Evolutionary conservation across 2,888 invertebrate genomes (phyloP), one percentile per base, ranked within the genome.

Genomic region (Lasioglossum leucozonium): DNA sequence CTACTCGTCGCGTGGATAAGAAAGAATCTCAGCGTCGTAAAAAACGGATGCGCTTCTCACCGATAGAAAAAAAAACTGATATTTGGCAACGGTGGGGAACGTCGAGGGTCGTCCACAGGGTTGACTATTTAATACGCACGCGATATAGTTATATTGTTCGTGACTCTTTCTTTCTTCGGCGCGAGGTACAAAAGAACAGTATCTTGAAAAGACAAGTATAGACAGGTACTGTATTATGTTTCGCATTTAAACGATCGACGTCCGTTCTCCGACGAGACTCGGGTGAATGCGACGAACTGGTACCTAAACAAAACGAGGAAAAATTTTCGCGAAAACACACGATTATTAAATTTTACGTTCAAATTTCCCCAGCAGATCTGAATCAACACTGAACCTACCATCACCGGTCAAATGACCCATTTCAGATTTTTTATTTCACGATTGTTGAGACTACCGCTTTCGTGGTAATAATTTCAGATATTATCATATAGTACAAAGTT

Each of bases 141-240:
- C 72, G 78, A 71, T 47, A 79, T 71, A 55, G 30, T 62, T 69
- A 77, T 71, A 80, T 79, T 58, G 58, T 77, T 80, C 81, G 81
- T 76, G 75, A 76, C n/a, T 73, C 42, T 42, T 71, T 30, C 44
- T 76, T 37, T 16, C 34, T 84, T 84, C 79, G 78, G 77, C 84
- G 88, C 81, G 80, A 86, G 81, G 83, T 89, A 87, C 72, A 89
- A 87, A 88, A 86, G 77, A 86, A 88, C 79, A 37, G 79, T 80
- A 80, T 82, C 76, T 72, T 71, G 79, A 87, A 84, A 86, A 88
- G 91, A 91, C 88, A 87, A 89, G 81, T 87, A 84, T 88, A 91
- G 88, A 81, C 91, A 91, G 91, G 91, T 91, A 91, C 88, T 90
- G 85, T 91, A 81, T 91, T 91, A 91, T 91, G 88, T 91, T 91